A percentile compares a stretch with the other conserved stretches of the same genome.
These are phyloP conservation scores for Pseudococcus jackbeardsleyi DNA, from an alignment of 2,888 invertebrate species.

Conservation along the genomic window DNA sequence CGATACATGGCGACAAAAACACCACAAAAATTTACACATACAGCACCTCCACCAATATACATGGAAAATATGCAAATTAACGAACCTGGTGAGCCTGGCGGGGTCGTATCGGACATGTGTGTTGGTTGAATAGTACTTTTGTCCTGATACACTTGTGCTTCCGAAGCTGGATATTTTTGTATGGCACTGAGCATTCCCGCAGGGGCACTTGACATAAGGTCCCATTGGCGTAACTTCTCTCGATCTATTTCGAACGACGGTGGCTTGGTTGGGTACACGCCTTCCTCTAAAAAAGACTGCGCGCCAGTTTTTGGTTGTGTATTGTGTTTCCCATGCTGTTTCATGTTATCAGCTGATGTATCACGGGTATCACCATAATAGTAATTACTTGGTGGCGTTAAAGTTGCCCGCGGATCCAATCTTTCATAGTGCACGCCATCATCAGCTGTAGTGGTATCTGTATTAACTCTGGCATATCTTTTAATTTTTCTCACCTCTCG, in stretches of 20 bases:
- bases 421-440: slow-evolving; percentile 76
- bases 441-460: slow-evolving; percentile 67
- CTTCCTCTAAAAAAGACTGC: slow-evolving; percentile 72
- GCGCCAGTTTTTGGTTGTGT: slow-evolving; percentile 64
- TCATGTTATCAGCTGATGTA: slow-evolving; percentile 55
- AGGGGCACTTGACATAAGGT: slow-evolving; percentile 86
- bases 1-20: too few relatives aligned
- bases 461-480: slow-evolving; percentile 69
- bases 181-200: slow-evolving; percentile 69
- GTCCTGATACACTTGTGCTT: slow-evolving; percentile 62
- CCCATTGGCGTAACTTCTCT: slow-evolving; percentile 89
- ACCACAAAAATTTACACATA: too few relatives aligned
- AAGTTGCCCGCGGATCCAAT: slow-evolving; percentile 72
- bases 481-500: slow-evolving; percentile 72
- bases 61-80: slow-evolving; percentile 46
- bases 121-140: slow-evolving; percentile 35
- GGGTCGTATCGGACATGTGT: slow-evolving; percentile 63
- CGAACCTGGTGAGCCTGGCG: slow-evolving; percentile 67
- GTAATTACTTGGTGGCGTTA: slow-evolving; percentile 72
- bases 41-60: too few relatives aligned
- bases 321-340: slow-evolving; percentile 64
- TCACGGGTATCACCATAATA: slow-evolving; percentile 11
- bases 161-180: slow-evolving; percentile 66
- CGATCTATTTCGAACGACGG: slow-evolving; percentile 78
- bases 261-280: slow-evolving; percentile 70